These are phyloP conservation scores for Lithophane semibrunnea DNA, from an alignment of 2,888 invertebrate species.

Conservation along the genomic window DNA sequence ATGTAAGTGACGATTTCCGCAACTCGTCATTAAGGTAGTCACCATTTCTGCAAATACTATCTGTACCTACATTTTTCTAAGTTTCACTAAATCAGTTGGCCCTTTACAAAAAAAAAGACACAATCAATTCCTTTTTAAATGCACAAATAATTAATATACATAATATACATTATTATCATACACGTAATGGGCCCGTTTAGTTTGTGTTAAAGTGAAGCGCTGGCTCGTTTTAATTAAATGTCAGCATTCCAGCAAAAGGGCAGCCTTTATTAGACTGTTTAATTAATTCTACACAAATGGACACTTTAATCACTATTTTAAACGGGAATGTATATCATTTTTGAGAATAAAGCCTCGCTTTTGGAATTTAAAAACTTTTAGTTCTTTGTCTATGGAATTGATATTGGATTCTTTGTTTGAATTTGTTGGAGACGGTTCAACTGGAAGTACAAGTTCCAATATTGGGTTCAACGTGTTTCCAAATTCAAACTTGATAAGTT, in stretches of 20 bases:
- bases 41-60: background rate
- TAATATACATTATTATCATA: constrained; percentile 70
- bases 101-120: background rate
- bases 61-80: too few relatives aligned
- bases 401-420: constrained; percentile 48
- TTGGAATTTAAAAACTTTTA: constrained; percentile 49
- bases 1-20: background rate
- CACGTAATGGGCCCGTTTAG: constrained; percentile 76
- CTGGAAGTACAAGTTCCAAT: background rate
- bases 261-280: constrained; percentile 78
- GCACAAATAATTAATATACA: constrained; percentile 41
- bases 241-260: constrained; percentile 84
- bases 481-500: constrained; percentile 15
- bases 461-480: background rate
- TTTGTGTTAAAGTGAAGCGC: constrained; percentile 71
- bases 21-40: background rate
- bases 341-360: constrained; percentile 59
- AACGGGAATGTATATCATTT: constrained; percentile 71
- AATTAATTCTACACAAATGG: constrained; percentile 69
- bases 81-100: constrained; percentile 5
- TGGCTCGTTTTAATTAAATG: constrained; percentile 82
- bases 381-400: constrained; percentile 53
- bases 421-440: background rate
- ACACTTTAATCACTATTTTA: constrained; percentile 71
- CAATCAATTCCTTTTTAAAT: constrained; percentile 30